These are phyloP conservation scores for Aporrectodea caliginosa DNA, from an alignment of 1,140 invertebrate genomes.

Conservation along the genomic window DNA sequence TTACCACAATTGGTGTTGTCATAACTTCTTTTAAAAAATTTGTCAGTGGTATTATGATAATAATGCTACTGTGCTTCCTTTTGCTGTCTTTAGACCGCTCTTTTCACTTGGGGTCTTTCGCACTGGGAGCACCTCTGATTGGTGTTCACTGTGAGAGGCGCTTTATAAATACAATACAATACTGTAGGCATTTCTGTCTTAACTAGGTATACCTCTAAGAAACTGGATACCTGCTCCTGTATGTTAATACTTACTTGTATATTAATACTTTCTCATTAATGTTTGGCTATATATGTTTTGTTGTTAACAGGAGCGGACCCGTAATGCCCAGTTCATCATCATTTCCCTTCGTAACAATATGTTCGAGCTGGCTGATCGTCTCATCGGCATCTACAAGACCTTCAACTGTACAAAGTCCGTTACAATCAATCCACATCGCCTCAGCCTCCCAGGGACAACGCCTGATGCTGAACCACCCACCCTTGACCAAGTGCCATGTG, in stretches of 20 bases:
- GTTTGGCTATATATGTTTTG: neutral
- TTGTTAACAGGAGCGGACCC: constrained; percentile 76
- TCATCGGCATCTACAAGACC: constrained; percentile 95
- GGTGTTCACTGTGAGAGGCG: no score
- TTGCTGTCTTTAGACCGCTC: no score
- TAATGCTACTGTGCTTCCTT: no score
- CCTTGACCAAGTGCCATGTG: no score
- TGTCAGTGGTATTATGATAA: no score
- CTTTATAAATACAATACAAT: no score
- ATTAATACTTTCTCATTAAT: no score
- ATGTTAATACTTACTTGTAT: neutral
- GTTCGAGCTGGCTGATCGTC: constrained; percentile 88
- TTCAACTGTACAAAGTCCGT: constrained; percentile 80
- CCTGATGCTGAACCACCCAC: neutral
- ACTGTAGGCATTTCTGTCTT: no score
- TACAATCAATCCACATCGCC: constrained; percentile 55
- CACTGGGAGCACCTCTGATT: no score
- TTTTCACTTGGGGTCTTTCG: no score
- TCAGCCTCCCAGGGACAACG: neutral
- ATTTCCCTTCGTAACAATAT: constrained; percentile 95
- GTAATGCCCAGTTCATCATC: constrained; percentile 97
- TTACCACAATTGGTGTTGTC: no score
- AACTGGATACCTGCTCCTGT: neutral
- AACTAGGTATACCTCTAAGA: neutral
- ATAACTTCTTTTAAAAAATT: no score